Percentiles rank a stretch among this genome's conserved stretches.
These are phyloP conservation scores for Thecophora atra DNA, from an alignment of 2,888 invertebrate genomes.

Conservation along the genomic window DNA sequence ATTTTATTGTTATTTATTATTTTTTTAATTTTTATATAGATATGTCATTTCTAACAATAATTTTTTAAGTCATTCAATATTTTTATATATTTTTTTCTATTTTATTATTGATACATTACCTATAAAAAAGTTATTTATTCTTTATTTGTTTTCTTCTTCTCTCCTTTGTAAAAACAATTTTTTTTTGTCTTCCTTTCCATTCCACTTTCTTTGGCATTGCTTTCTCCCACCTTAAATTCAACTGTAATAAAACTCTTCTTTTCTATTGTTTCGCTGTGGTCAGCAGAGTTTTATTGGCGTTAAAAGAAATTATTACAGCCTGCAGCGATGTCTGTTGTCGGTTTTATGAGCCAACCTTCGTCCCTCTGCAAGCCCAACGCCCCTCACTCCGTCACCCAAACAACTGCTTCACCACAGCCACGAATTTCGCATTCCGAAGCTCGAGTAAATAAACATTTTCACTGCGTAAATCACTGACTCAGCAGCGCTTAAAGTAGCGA, in stretches of 20 bases:
- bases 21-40: too few species aligned
- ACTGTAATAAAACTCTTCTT: neutral
- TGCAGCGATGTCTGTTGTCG: neutral
- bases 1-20: too few species aligned
- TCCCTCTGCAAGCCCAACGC: neutral
- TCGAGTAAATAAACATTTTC: neutral
- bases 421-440: too few species aligned
- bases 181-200: neutral
- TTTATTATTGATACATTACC: too few species aligned
- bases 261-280: neutral
- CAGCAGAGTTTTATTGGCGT: neutral
- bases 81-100: too few species aligned
- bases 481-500: neutral
- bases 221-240: neutral
- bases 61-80: too few species aligned
- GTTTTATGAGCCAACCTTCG: neutral
- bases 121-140: neutral
- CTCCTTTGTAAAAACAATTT: too few species aligned
- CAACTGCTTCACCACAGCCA: neutral
- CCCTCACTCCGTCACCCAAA: neutral
- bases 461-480: neutral
- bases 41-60: too few species aligned
- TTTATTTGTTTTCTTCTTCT: neutral
- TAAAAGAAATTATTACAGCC: neutral
- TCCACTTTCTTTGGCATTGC: neutral